Evolutionary conservation across 2,113 vertebrate genomes (phyloP), one percentile per base, ranked within the genome.

Genomic region (Megaleporinus macrocephalus): DNA sequence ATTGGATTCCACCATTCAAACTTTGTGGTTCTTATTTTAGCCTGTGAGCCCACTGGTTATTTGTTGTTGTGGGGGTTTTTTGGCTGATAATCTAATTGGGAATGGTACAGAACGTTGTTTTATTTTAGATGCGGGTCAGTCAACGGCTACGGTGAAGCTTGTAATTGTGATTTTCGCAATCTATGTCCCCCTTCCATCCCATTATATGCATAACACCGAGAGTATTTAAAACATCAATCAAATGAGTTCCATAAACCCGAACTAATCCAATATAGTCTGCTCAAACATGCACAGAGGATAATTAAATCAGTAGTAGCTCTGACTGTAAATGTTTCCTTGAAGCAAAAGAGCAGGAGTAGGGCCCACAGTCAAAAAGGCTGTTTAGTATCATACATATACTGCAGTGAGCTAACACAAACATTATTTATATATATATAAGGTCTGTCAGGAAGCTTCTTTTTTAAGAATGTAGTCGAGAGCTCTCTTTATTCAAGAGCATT

Each of bases 111-210:
- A 78, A 84, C 65, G 27, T 36, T 33, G 49, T 22, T 70, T 77
- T 78, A 71, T 82, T 79, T 75, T 62, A 72, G 78, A 69, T 72
- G 44, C 10, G 26, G 65, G 74, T 24, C 73, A 85, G 44, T 65
- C 69, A 14, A 75, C 57, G 81, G 49, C 69, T 71, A 82, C 30
- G 59, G 49, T 55, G 71, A 44, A 74, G 72, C 72, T 83, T 85
- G 80, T 83, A 79, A 85, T 82, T 83, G 76, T 63, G 49, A 76
- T 85, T 85, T 85, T 72, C 71, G 66, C 61, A 72, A 73, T 53
- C 41, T 74, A 44, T 51, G 70, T 70, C 70, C 79, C 29, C 36
- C 41, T 73, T 71, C 76, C 62, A 69, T 49, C 68, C 79, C 71
- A 82, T 82, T 85, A 82, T 65, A 71, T 78, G 73, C 65, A 69